Evolutionary conservation across 2,797 vertebrate species (phyloP).

Genomic region (Antrozous pallidus): DNA sequence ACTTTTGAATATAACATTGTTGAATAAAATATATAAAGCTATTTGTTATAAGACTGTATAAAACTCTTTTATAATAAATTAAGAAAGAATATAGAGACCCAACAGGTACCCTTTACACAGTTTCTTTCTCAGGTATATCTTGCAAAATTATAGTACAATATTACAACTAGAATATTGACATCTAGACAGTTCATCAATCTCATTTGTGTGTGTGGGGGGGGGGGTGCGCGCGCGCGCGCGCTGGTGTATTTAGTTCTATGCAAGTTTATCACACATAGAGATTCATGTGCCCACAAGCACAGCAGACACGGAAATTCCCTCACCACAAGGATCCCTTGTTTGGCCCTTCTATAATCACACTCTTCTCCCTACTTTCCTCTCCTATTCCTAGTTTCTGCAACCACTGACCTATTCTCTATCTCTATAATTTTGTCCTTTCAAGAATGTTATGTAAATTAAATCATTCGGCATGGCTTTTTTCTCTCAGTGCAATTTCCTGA

Average conservation of each 20-base stretch:
- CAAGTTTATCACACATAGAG: background rate
- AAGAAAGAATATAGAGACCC: no score
- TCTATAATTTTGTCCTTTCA: background rate
- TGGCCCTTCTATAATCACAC: background rate
- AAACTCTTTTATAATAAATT: background rate
- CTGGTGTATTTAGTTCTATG: background rate
- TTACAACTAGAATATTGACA: background rate
- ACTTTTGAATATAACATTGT: constrained; percentile 38
- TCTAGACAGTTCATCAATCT: background rate
- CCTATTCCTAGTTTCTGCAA: background rate
- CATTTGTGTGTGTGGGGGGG: rapidly evolving
- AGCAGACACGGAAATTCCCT: background rate
- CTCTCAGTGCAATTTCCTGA: background rate
- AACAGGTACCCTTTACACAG: background rate
- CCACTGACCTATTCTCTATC: background rate
- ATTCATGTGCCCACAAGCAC: background rate
- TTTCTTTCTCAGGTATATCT: background rate
- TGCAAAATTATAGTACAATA: background rate
- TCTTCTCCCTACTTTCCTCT: background rate
- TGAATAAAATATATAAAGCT: background rate
- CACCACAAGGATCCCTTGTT: background rate
- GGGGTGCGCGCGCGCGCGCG: rapidly evolving
- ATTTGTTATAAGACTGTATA: background rate
- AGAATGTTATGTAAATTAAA: background rate
- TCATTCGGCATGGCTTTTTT: background rate